phyloP scores from a whole-genome alignment of 1,140 invertebrate species.

The Atta cephalotes region DNA sequence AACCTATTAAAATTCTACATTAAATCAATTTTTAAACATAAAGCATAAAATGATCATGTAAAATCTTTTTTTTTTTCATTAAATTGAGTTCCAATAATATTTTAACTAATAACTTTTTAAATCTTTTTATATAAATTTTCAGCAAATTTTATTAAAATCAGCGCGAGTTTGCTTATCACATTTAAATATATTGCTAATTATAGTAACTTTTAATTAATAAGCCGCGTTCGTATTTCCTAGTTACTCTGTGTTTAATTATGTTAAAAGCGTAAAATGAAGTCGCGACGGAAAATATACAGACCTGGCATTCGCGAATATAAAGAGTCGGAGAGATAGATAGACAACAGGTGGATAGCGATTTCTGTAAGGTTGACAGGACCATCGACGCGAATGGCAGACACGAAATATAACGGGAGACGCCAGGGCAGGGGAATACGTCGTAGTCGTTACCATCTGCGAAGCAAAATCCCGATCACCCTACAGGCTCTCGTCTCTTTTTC shows the following conservation, averaged over 20 bases:
- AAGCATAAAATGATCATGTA: too few species aligned
- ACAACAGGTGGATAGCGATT: constrained; percentile 62
- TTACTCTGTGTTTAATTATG: constrained; percentile 41
- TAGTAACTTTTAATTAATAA: constrained; percentile 9
- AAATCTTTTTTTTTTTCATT: background rate
- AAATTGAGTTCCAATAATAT: background rate
- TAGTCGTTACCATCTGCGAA: constrained; percentile 7
- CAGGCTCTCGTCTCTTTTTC: background rate
- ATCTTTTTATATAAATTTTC: background rate
- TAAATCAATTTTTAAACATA: background rate
- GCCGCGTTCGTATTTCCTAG: background rate
- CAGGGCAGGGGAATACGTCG: background rate
- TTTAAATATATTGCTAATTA: constrained; percentile 11
- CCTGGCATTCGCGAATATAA: background rate
- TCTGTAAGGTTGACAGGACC: constrained; percentile 53
- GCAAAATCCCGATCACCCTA: constrained; percentile 50
- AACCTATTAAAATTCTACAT: background rate
- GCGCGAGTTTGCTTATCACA: background rate
- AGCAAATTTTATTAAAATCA: background rate
- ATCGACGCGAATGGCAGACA: constrained; percentile 37
- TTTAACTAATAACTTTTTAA: background rate
- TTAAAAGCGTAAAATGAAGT: constrained; percentile 13
- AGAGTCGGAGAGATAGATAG: constrained; percentile 36
- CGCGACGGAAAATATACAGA: background rate
- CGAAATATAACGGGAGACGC: constrained; percentile 35